Base-by-base conservation (phyloP, 2,888 invertebrate genomes). In the Magallana nippona region DNA sequence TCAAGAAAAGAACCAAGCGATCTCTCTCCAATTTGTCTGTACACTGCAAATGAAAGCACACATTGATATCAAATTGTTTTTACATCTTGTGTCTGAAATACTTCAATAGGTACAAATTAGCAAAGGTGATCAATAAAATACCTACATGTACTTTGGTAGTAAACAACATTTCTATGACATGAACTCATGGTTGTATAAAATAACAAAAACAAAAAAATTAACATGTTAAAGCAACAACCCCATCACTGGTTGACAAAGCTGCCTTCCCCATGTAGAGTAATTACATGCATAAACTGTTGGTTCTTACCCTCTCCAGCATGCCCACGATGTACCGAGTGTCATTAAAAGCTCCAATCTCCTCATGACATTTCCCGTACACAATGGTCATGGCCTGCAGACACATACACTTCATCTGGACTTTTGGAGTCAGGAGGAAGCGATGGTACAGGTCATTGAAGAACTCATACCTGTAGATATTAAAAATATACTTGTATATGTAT, bases 401-500 rank as follows among this genome's bases (percentile, higher is more conserved):
- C 96, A 98, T 97, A 93, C 98, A 98, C 93, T 98, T 98, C 97
- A 99, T 98, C 94, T 97, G 97, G 58, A 97, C 96, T 94, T 98
- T 98, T 5, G 95, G 94, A 0, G 98, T 97, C 86, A 99, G 96
- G 86, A 99, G 95, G 94, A 99, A 99, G 85, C 99, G 96, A 93
- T 99, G 99, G 94, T 99, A 99, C 19, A 99, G 95, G 93, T 99
- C 98, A 95, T 99, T 99, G 95, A 99, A 99, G 95, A 99, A 98
- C 94, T 98, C 98, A 84, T 93, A 93, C 15, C 93, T 93, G 88
- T 22, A 17, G 57, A 79, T 77, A 44, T 13, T 44, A 79, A 1
- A 8, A 8, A 44, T 8, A 44, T 44, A 78, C 2, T 11, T 83
- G 55, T 81, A 60, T 5, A n/a, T 77, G 77, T 22, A 32, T 10